Evolutionary conservation across 1,140 invertebrate genomes (phyloP), one percentile per base, ranked within the genome.

Genomic region (Drosophila setifemur): DNA sequence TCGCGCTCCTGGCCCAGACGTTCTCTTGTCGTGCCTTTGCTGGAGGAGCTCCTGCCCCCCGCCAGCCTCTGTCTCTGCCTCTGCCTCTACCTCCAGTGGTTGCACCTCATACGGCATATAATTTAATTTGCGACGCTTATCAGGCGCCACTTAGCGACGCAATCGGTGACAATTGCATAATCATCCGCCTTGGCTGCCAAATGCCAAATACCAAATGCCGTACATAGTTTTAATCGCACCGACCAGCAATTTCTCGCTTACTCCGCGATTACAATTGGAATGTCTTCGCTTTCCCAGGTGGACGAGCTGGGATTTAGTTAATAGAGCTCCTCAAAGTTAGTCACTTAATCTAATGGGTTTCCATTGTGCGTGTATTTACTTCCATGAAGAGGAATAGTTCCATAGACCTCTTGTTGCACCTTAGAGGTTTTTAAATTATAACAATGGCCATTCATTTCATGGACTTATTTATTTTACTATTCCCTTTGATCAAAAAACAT

Each of bases 71-170:
- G n/a, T n/a, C n/a, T n/a, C n/a, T n/a, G 31, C n/a, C n/a, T n/a
- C n/a, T n/a, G n/a, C 4, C 11, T 33, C 31, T 33, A 6, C 11
- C 31, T 14, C 11, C 4, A 12, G 8, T 33, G 8, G 4, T 33
- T 12, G 35, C 52, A 61, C 57, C 58, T 61, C 54, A 63, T 61
- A 58, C 57, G 55, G 55, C 75, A 83, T 64, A 88, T 88, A 71
- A 88, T 78, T 88, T 82, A 70, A 88, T 88, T 88, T 88, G 71
- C 66, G 69, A 70, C 68, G 74, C 67, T 88, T 88, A 88, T 88
- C 83, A 83, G 85, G 85, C 78, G 83, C 85, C 83, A 83, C 48
- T 47, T 52, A 43, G 33, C 29, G 12, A 61, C 53, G 53, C 78
- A 63, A 82, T 82, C 79, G 78, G 78, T 83, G 78, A 83, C 78